Evolutionary conservation across 2,113 vertebrate genomes (phyloP), one percentile per base, ranked within the genome.

Genomic region (Crotalus horridus): DNA sequence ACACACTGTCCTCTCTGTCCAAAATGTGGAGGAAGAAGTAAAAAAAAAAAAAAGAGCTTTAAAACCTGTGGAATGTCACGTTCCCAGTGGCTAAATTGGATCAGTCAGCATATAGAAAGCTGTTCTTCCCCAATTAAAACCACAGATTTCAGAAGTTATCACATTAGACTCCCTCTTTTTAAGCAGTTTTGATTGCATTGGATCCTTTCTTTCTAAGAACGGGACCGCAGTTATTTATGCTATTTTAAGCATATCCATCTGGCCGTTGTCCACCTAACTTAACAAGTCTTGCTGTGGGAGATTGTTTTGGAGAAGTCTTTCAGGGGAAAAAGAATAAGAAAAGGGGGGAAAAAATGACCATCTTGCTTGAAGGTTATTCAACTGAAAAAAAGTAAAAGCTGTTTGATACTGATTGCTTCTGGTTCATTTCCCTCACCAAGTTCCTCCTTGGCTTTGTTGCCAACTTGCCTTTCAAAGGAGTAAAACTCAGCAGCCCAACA

Each of bases 111-210:
- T 5, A 92, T 55, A 94, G 46, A n/a, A 4, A 87, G 5, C 1
- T 90, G 48, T 59, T 55, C 48, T 55, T 0, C 69, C 24, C 69
- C 6, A 0, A 0, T 89, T 0, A 0, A 6, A 0, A 26, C 10
- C 6, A 6, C 20, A 3, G 0, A 20, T 55, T 89, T 54, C 88
- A n/a, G 81, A 3, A 69, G 87, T 85, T 91, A 20, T 56, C 0
- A 2, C 29, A 0, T 59, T 92, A 69, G 59, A 39, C 89, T 51
- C n/a, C 7, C 39, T 81, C 33, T 7, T 39, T 81, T 39, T 81
- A 39, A 81, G 33, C n/a, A 3, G 33, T 20, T 39, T 81, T 39
- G 33, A 81, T 39, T 81, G 69, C 33, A 39, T 39, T 81, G 20
- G 69, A 81, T 39, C 39, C 33, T 90, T 94, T 58, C 81, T 89